Percentiles rank a stretch among this genome's conserved stretches.
phyloP scores from a whole-genome alignment of 2,888 invertebrate genomes.

The Mythimna albipuncta region DNA sequence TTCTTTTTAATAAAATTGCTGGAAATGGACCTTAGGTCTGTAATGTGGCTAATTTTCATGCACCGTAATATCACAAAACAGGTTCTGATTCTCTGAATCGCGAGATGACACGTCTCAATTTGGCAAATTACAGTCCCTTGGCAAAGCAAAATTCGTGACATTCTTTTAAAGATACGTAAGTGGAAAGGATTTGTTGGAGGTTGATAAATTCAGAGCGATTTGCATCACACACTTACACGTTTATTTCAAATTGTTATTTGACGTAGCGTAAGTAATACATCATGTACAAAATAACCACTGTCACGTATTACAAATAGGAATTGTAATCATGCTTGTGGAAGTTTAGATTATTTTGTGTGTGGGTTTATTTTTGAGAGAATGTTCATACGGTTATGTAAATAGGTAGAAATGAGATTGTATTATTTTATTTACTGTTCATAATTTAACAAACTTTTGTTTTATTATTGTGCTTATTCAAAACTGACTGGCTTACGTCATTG shows the following conservation, averaged over 20 bases:
- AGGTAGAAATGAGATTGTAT: background rate
- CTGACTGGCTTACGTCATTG: too few species aligned
- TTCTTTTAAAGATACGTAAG: conserved; percentile 50
- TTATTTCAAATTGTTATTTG: conserved; percentile 24
- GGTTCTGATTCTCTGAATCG: conserved; percentile 31
- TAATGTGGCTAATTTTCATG: conserved; percentile 49
- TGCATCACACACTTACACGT: conserved; percentile 15
- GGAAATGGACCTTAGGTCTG: conserved; percentile 16
- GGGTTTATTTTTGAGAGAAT: background rate
- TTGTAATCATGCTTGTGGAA: conserved; percentile 11
- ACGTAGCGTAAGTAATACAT: conserved; percentile 19
- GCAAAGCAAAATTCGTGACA: conserved; percentile 43
- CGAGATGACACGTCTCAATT: conserved; percentile 59
- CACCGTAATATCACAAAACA: conserved; percentile 34
- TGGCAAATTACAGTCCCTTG: conserved; percentile 60
- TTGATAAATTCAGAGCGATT: conserved; percentile 39
- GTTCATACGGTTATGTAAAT: background rate
- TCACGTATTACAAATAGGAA: conserved; percentile 14
- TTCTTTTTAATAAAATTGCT: conserved; percentile 16
- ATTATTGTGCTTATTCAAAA: too few species aligned
- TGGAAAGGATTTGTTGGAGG: conserved; percentile 28
- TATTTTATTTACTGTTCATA: too few species aligned
- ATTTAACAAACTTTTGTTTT: too few species aligned
- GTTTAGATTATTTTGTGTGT: conserved; percentile 8
- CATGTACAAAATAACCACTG: conserved; percentile 21